These are phyloP conservation scores for Macropus fuliginosus DNA, from an alignment of 2,797 vertebrate genomes.

Conservation along the genomic window DNA sequence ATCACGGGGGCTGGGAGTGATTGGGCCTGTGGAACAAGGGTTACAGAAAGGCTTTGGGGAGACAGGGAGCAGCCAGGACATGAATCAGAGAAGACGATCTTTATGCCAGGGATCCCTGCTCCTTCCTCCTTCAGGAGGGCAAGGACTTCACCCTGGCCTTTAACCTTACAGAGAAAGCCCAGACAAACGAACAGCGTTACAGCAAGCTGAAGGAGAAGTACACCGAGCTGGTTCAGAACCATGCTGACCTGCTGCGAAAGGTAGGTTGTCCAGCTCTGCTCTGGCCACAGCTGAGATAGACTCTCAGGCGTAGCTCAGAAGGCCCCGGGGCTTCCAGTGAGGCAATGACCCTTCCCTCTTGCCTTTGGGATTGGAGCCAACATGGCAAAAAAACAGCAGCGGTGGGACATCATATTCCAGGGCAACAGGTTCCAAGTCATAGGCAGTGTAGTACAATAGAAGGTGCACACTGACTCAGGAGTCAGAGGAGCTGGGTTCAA, in stretches of 20 bases:
- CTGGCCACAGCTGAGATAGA: accelerated
- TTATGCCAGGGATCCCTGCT: background rate
- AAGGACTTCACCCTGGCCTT: conserved; percentile 38
- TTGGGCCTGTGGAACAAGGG: background rate
- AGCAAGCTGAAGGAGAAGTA: conserved; percentile 99
- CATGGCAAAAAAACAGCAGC: background rate
- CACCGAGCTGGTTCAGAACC: conserved; percentile 96
- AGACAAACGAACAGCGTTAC: conserved; percentile 97
- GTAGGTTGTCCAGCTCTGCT: conserved; percentile 76
- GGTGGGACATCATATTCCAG: background rate
- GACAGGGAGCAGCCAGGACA: background rate
- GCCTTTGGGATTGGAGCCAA: background rate
- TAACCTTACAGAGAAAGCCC: conserved; percentile 89
- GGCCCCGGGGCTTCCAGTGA: too few species aligned
- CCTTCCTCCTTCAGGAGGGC: background rate
- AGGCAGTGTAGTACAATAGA: background rate
- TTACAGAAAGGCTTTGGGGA: background rate
- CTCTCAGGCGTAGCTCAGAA: background rate
- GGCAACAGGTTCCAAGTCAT: background rate
- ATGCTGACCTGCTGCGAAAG: conserved; percentile 96
- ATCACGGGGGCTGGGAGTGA: accelerated
- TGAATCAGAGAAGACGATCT: background rate
- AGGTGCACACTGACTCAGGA: background rate
- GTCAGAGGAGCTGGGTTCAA: background rate
- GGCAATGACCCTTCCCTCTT: background rate